Conservation (phyloP, 1,140 invertebrate species). For the Orchesella cincta region DNA sequence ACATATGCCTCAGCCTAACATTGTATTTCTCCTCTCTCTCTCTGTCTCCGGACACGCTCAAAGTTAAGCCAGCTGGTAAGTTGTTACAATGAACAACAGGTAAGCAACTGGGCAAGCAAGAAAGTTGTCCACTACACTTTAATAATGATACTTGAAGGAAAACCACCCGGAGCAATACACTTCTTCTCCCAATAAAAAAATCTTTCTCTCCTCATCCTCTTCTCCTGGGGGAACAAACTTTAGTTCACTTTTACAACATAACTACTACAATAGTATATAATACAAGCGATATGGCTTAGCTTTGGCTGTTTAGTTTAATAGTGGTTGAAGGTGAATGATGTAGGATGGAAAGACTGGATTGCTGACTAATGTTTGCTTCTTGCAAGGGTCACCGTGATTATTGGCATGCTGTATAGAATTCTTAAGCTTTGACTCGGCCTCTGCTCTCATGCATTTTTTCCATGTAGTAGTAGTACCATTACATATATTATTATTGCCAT, state of each 20-base stretch:
- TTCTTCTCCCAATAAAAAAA: background rate
- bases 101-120: slow-evolving; percentile 3
- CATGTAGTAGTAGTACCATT: slow-evolving; percentile 12
- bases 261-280: slow-evolving; percentile 1
- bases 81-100: slow-evolving; percentile 21
- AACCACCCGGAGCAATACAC: slow-evolving; percentile 26
- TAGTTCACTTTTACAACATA: slow-evolving; percentile 12
- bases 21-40: too few species aligned
- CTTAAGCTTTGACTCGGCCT: background rate
- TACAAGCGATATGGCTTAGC: slow-evolving; percentile 2
- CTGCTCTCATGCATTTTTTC: slow-evolving; percentile 2
- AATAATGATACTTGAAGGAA: slow-evolving; percentile 30
- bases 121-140: slow-evolving; percentile 26
- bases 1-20: too few species aligned
- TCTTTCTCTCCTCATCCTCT: background rate
- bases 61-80: slow-evolving; percentile 26
- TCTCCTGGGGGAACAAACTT: background rate
- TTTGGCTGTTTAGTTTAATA: slow-evolving; percentile 2
- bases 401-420: slow-evolving; percentile 2
- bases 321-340: background rate
- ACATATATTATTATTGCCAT: slow-evolving; percentile 27
- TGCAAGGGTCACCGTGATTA: slow-evolving; percentile 10
- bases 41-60: too few species aligned
- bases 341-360: background rate
- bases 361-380: background rate